A percentile compares a stretch with the other conserved stretches of the same genome.
Evolutionary conservation across 2,113 vertebrate species (phyloP).

Genomic region (Trichomycterus rosablanca): DNA sequence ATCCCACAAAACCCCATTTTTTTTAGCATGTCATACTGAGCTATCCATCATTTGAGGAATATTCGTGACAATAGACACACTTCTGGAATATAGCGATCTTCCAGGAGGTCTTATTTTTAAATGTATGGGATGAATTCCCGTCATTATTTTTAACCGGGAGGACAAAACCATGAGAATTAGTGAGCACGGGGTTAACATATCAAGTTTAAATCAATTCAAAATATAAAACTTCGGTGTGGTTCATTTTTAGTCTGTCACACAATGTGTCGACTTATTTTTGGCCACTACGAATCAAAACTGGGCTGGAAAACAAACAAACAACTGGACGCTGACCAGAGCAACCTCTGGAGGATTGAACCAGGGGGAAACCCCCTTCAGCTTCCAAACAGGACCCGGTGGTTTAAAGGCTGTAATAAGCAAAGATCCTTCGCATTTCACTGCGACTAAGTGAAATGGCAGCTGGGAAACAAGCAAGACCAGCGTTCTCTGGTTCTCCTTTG

Average conservation of each 20-base stretch:
- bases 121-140: conserved; percentile 59
- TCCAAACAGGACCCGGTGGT: conserved; percentile 23
- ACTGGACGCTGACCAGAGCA: conserved; percentile 45
- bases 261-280: conserved; percentile 48
- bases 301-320: conserved; percentile 39
- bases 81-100: background rate
- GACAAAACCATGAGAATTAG: conserved; percentile 34
- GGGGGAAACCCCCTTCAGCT: conserved; percentile 44
- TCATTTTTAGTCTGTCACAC: conserved; percentile 54
- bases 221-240: conserved; percentile 39
- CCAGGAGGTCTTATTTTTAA: conserved; percentile 22
- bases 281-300: conserved; percentile 24
- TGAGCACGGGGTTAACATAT: conserved; percentile 46
- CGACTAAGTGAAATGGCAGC: conserved; percentile 62
- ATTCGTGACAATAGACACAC: background rate
- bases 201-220: conserved; percentile 35
- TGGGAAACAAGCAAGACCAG: conserved; percentile 65
- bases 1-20: conserved; percentile 6
- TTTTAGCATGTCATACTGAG: background rate
- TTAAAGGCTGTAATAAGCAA: conserved; percentile 48
- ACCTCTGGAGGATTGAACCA: conserved; percentile 40
- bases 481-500: conserved; percentile 65
- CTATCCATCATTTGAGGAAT: conserved; percentile 7
- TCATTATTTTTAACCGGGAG: conserved; percentile 43
- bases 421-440: conserved; percentile 47